A percentile compares a stretch with the other conserved stretches of the same genome.
Evolutionary conservation across 2,797 vertebrate species (phyloP).

Genomic region (Gorsachius magnificus): DNA sequence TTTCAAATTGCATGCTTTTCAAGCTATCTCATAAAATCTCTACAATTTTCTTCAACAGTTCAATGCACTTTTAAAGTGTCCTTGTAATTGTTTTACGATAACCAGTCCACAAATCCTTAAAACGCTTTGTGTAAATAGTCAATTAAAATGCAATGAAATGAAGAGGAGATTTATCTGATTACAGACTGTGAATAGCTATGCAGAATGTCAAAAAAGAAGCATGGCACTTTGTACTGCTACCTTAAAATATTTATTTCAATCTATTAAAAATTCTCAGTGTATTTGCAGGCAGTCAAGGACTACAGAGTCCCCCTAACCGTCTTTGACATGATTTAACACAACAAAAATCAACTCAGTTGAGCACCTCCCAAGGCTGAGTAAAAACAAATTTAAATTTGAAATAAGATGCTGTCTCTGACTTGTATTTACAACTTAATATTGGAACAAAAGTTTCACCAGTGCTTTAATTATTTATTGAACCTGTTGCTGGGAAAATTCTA

Average conservation of each 20-base stretch:
- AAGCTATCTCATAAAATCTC: not conserved
- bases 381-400: constrained; percentile 50
- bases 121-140: not conserved
- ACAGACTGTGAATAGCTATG: not conserved
- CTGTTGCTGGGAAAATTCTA: constrained; percentile 41
- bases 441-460: constrained; percentile 34
- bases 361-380: constrained; percentile 17
- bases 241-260: constrained; percentile 46
- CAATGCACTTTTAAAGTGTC: not conserved
- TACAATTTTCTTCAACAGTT: not conserved
- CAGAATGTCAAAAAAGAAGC: constrained; percentile 16
- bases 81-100: not conserved
- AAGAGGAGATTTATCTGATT: constrained; percentile 45
- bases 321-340: constrained; percentile 32
- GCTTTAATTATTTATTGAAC: constrained; percentile 46
- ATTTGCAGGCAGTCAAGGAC: constrained; percentile 34
- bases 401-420: constrained; percentile 34
- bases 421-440: constrained; percentile 50
- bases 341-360: constrained; percentile 26
- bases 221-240: not conserved
- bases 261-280: constrained; percentile 34
- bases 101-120: constrained; percentile 1
- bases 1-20: too few relatives aligned
- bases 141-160: constrained; percentile 48
- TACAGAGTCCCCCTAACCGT: not conserved